phyloP scores from a whole-genome alignment of 2,113 vertebrate genomes.

The Myxocyprinus asiaticus region DNA sequence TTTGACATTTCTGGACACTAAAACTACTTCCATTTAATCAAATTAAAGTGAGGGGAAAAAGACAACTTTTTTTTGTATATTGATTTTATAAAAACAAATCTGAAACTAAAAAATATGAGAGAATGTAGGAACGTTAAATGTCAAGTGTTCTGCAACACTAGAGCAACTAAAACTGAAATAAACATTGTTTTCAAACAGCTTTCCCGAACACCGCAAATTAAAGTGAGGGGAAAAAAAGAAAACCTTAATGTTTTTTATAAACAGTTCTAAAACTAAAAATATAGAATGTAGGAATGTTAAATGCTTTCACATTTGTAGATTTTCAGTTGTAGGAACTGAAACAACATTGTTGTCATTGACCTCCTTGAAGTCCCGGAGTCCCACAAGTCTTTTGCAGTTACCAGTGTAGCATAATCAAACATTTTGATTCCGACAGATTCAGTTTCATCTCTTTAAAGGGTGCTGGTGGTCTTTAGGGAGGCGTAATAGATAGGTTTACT shows the following conservation, averaged over 20 bases:
- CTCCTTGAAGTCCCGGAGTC: neutral
- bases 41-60: neutral
- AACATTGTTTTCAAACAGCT: no score
- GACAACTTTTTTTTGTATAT: neutral
- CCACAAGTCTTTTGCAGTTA: slow-evolving; percentile 3
- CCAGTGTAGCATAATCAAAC: slow-evolving; percentile 18
- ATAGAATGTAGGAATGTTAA: neutral
- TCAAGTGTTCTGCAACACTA: no score
- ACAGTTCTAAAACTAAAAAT: neutral
- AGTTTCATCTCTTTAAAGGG: slow-evolving; percentile 27
- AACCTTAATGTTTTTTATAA: neutral
- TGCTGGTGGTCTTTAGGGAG: slow-evolving; percentile 36
- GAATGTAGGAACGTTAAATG: no score
- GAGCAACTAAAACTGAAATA: no score
- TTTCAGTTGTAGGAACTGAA: neutral
- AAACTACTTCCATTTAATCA: neutral
- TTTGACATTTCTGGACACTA: neutral
- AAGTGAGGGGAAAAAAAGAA: neutral
- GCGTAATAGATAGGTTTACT: slow-evolving; percentile 43
- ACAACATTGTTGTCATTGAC: slow-evolving; percentile 36
- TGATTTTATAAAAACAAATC: no score
- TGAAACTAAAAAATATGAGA: no score
- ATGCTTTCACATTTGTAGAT: neutral
- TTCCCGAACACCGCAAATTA: no score
- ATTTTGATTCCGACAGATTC: neutral